Base-by-base conservation (phyloP, 2,888 invertebrate genomes). In the Aphidoletes aphidimyza region DNA sequence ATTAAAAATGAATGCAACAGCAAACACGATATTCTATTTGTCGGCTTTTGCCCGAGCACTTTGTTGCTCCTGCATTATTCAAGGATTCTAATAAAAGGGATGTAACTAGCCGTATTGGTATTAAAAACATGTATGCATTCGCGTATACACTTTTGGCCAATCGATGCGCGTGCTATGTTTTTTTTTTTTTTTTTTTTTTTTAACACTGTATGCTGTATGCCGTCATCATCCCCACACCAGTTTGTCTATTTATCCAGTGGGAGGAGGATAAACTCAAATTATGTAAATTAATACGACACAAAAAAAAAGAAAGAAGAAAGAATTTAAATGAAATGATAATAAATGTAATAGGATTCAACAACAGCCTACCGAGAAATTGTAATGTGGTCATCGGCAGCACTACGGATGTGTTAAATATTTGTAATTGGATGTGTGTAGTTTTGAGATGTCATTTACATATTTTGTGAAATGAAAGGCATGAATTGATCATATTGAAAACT, bases 241-340 rank as follows among this genome's bases (percentile, higher is more conserved):
- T 47, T 47, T n/a, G 6, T 0, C 54, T 54, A 3, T 54, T 54
- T n/a, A 22, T 3, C n/a, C 22, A 3, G 81, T 81, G 81, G 81
- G 81, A 81, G 81, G 81, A 81, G 81, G 81, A 37, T 37, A 81
- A 81, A 81, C 37, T 17, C n/a, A 22, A 81, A 81, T 81, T 81
- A 81, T 81, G 81, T 81, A 81, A 81, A 81, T 81, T 81, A 37
- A 81, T 81, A 37, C 81, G n/a, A 81, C 36, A n/a, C n/a, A 39
- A 39, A 39, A 39, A 39, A 39, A 39, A 39, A 39, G 6, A 39
- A 39, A 39, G 11, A 39, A 39, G 11, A 39, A 39, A 39, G 5
- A 39, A 81, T 81, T 81, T n/a, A 81, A 81, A 81, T 81, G 37
- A 36, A 37, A 37, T 37, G 81, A 19, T 81, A 81, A 81, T 81